Evolutionary conservation across 2,888 invertebrate genomes (phyloP), one percentile per base, ranked within the genome.

Genomic region (Ptychoptera contaminata): DNA sequence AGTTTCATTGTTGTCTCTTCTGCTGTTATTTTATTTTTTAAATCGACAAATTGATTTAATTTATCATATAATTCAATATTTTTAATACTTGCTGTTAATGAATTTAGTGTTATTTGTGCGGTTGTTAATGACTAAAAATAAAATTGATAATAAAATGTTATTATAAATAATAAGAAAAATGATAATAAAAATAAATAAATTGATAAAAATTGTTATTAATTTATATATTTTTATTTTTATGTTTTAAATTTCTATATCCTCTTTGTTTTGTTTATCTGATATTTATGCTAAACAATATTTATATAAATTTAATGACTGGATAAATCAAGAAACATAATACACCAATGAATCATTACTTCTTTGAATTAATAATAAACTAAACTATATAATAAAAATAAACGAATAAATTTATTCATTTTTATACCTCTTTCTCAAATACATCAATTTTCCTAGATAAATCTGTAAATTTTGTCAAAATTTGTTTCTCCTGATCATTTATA

Each of bases 21-120:
- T 29, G 72, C 67, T 40, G 75, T 68, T 37, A 82, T 71, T 12
- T 74, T 64, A 45, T 70, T 69, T 48, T 78, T 58, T 48, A 76
- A 64, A 51, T 77, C 74, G 8, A 72, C 60, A 49, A 84, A 68
- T 50, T 77, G 74, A 54, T 76, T 72, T 50, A 82, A 60, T 41
- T 71, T 67, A 35, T 76, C 54, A 54, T 79, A 75, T 36, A 81
- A 57, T 48, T 71, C 65, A 48, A 69, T 68, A 42, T 41, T 49
- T 46, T 52, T 55, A 7, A 58, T 54, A 31, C 56, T 58, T 35
- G 51, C 51, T 41, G 56, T 58, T n/a, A 65, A 53, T 6, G 63
- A 58, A 45, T 64, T 57, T 37, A 60, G 56, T 40, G 63, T 61
- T 55, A 58, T 52, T 32, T 60, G 57, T 41, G 61, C 57, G 47